phyloP scores from a whole-genome alignment of 2,888 invertebrate genomes.

The Meloe dianella region DNA sequence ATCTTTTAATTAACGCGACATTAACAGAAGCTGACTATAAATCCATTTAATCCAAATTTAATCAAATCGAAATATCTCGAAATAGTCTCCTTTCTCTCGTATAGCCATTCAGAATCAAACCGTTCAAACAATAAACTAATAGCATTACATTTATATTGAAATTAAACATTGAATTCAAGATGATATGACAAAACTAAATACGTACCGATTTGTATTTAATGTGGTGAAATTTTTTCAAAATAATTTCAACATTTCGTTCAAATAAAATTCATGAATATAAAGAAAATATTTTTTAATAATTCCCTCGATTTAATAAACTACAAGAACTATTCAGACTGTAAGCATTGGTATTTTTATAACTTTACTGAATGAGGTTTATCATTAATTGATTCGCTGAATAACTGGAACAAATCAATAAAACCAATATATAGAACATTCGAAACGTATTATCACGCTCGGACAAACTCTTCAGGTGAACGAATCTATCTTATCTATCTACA shows the following conservation, averaged over 20 bases:
- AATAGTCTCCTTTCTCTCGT: slow-evolving; percentile 9
- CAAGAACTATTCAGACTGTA: slow-evolving; percentile 9
- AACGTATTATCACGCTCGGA: slow-evolving; percentile 10
- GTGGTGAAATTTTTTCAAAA: background rate
- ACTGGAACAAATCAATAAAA: slow-evolving; percentile 24
- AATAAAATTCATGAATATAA: background rate
- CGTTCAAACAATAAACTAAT: slow-evolving; percentile 13
- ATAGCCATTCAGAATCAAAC: background rate
- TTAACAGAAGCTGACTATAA: slow-evolving; percentile 28
- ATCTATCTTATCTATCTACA: background rate
- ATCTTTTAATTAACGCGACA: slow-evolving; percentile 32
- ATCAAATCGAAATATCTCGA: slow-evolving; percentile 26
- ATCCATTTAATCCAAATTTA: slow-evolving; percentile 26
- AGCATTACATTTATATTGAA: background rate
- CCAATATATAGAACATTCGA: slow-evolving; percentile 22
- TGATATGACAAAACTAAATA: background rate
- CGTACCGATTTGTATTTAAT: no score
- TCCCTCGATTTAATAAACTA: slow-evolving; percentile 4
- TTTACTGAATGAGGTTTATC: slow-evolving; percentile 16
- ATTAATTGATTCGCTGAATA: slow-evolving; percentile 19
- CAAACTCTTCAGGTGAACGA: slow-evolving; percentile 9
- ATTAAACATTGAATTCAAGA: background rate
- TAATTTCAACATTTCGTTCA: background rate
- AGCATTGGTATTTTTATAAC: slow-evolving; percentile 14
- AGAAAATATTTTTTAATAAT: slow-evolving; percentile 12